phyloP scores from a whole-genome alignment of 2,113 vertebrate genomes.

The Bambusicola thoracicus region DNA sequence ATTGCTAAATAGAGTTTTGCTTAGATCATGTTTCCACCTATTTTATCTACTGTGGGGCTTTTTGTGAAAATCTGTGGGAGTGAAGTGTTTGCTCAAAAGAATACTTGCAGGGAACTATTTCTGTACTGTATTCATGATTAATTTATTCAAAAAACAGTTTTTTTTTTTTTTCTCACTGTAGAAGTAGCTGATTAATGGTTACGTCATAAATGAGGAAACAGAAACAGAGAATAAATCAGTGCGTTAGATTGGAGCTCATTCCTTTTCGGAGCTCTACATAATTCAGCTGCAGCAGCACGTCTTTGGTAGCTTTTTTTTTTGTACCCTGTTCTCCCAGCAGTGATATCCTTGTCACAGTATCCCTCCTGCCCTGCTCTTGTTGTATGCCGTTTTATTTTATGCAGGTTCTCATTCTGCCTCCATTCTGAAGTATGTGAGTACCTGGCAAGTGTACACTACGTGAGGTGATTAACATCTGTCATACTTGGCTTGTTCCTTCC shows the following conservation, averaged over 20 bases:
- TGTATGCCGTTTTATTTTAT: background rate
- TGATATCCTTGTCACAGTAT: background rate
- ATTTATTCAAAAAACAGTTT: slow-evolving; percentile 52
- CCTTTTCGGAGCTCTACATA: slow-evolving; percentile 25
- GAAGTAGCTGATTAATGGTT: slow-evolving; percentile 60
- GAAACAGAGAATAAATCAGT: slow-evolving; percentile 43
- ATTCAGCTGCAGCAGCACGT: slow-evolving; percentile 26
- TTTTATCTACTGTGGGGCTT: slow-evolving; percentile 39
- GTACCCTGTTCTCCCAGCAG: slow-evolving; percentile 8
- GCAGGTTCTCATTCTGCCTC: background rate
- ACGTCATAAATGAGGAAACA: slow-evolving; percentile 18
- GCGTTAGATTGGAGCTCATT: background rate
- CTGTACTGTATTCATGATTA: slow-evolving; percentile 47
- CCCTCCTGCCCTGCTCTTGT: background rate
- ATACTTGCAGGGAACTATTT: slow-evolving; percentile 52
- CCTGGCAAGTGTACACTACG: background rate
- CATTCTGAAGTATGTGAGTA: background rate
- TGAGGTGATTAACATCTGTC: background rate
- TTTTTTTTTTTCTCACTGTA: slow-evolving; percentile 28
- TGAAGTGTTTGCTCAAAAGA: slow-evolving; percentile 59
- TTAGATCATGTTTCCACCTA: slow-evolving; percentile 50
- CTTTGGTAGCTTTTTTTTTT: slow-evolving; percentile 33
- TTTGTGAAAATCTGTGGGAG: slow-evolving; percentile 61
- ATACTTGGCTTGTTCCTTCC: background rate
- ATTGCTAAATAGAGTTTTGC: slow-evolving; percentile 57